Percentiles rank a stretch among this genome's conserved stretches.
phyloP scores from a whole-genome alignment of 2,888 invertebrate genomes.

The Macrosoma leucophasiata region DNA sequence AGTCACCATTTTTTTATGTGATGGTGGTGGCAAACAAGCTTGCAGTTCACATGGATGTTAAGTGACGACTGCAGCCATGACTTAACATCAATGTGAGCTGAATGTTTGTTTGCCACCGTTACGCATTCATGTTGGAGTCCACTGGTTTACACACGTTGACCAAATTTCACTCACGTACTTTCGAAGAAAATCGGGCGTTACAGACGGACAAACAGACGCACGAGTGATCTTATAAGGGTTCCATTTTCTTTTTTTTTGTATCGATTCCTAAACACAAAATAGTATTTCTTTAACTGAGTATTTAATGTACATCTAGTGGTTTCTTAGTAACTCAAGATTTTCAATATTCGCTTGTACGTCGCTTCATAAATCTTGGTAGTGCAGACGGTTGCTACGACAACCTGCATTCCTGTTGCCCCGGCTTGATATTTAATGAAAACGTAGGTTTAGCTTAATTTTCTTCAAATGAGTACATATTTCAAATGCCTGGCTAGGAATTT shows the following conservation, averaged over 20 bases:
- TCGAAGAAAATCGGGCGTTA: too few relatives aligned
- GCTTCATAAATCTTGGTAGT: slow-evolving; percentile 62
- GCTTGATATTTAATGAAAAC: slow-evolving; percentile 67
- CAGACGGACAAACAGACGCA: too few relatives aligned
- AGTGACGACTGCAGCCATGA: too few relatives aligned
- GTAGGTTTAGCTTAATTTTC: slow-evolving; percentile 55
- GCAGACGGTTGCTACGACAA: slow-evolving; percentile 53
- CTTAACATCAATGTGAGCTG: too few relatives aligned
- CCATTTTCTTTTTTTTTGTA: slow-evolving; percentile 13
- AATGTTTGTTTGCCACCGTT: slow-evolving; percentile 6
- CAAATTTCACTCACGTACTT: not conserved
- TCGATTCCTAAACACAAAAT: slow-evolving; percentile 13
- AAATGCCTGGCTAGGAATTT: too few relatives aligned
- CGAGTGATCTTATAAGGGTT: too few relatives aligned
- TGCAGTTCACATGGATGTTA: too few relatives aligned
- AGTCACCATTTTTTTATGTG: too few relatives aligned
- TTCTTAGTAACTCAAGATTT: slow-evolving; percentile 57
- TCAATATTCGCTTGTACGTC: slow-evolving; percentile 68
- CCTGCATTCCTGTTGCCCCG: slow-evolving; percentile 55
- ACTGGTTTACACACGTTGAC: not conserved
- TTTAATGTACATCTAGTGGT: slow-evolving; percentile 55
- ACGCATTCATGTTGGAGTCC: not conserved
- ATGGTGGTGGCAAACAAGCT: too few relatives aligned
- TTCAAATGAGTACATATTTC: slow-evolving; percentile 28
- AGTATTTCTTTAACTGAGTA: slow-evolving; percentile 36